Percentiles rank a stretch among this genome's conserved stretches.
phyloP scores from a whole-genome alignment of 2,888 invertebrate species.

The Allacma fusca region DNA sequence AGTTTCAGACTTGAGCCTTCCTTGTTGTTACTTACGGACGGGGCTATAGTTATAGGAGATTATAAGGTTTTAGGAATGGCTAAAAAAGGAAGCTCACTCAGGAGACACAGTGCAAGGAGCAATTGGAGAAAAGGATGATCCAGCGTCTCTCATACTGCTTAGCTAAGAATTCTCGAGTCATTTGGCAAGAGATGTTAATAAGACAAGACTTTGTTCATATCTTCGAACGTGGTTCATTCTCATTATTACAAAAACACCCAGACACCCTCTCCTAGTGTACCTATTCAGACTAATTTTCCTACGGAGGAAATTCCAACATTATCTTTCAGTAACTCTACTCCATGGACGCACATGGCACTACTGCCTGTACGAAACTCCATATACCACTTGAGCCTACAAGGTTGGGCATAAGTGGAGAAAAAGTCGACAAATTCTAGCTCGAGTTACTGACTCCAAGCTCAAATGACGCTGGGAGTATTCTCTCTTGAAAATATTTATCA shows the following conservation, averaged over 20 bases:
- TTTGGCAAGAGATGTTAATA: constrained; percentile 12
- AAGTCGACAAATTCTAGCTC: neutral
- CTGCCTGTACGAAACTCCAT: no score
- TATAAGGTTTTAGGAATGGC: neutral
- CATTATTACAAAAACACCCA: neutral
- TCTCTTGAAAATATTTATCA: constrained; percentile 6
- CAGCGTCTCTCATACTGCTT: no score
- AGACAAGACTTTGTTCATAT: neutral
- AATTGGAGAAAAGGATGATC: no score
- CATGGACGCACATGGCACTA: no score
- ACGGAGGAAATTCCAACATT: no score
- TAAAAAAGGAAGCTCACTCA: constrained; percentile 3
- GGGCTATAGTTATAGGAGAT: no score
- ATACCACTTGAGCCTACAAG: no score
- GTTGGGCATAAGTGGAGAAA: neutral
- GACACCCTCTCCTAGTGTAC: no score
- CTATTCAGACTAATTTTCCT: no score
- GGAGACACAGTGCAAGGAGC: neutral
- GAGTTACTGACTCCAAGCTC: neutral
- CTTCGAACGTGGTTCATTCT: neutral
- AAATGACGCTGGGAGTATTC: neutral
- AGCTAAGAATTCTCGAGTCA: neutral
- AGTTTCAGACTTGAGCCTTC: no score
- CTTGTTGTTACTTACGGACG: no score
- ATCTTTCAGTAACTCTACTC: no score